Evolutionary conservation across 2,797 vertebrate genomes (phyloP), one percentile per base, ranked within the genome.

Genomic region (Rhynchonycteris naso): DNA sequence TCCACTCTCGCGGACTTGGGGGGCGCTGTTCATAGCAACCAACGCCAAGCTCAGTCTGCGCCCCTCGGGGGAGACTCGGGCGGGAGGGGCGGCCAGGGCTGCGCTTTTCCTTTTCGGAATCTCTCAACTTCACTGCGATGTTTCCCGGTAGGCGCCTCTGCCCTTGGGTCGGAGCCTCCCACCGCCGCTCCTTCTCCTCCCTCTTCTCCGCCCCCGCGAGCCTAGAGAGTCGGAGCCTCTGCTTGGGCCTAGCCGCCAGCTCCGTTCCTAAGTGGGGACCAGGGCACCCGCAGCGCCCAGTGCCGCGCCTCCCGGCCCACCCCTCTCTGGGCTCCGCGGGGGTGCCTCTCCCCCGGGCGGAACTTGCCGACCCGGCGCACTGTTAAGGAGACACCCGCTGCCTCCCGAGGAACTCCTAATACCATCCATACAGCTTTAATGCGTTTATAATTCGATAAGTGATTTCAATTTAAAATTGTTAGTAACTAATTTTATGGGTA

Each of bases 401-500:
- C 74, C 91, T 85, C 90, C 81, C 79, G 52, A 97, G 95, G 14
- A 97, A 95, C 85, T 91, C 72, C 96, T 97, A 97, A 96, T 95
- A 95, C 90, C 88, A 95, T 90, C 97, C 97, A 95, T 96, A 94
- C 90, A 93, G 97, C 94, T 97, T 93, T 97, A 97, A 96, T 96
- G 97, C 97, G 97, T 96, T 97, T 95, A 97, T 97, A 97, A 97
- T 97, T 97, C 97, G 97, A 97, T 96, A 96, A 97, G 97, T 97
- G 97, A 97, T 95, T 97, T 97, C 97, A 97, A 97, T 97, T 97
- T 96, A 96, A 97, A 97, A 97, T 97, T 97, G 97, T 95, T 96
- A 97, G 97, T 97, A 97, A 96, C 97, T 97, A 97, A 97, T 97
- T 97, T 97, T 97, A 97, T 97, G 97, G 97, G 96, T 97, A 96